Conservation (phyloP, 2,113 vertebrate genomes). For the Tamias sibiricus region DNA sequence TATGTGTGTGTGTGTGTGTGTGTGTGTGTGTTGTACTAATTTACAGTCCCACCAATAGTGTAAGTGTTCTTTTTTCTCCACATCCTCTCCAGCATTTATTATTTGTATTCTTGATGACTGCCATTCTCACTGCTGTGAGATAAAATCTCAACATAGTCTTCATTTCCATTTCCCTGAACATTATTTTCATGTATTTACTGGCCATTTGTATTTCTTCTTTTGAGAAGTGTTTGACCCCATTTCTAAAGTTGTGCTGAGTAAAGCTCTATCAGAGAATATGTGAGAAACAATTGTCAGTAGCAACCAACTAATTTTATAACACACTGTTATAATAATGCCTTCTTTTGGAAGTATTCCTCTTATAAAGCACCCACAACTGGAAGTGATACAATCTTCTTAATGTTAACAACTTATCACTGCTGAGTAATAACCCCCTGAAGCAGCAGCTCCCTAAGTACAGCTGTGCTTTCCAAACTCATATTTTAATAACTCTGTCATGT, state of each 20-base stretch:
- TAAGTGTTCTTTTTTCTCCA: too few species aligned
- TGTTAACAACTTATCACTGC: slow-evolving; percentile 66
- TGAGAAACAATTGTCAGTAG: neutral
- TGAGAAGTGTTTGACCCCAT: neutral
- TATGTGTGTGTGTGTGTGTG: too few species aligned
- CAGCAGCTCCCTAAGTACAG: slow-evolving; percentile 29
- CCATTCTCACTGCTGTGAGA: too few species aligned
- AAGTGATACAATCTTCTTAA: slow-evolving; percentile 65
- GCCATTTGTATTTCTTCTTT: too few species aligned
- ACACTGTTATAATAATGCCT: neutral
- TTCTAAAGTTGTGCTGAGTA: neutral
- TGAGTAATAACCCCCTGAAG: slow-evolving; percentile 52
- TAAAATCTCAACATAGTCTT: too few species aligned
- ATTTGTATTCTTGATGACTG: too few species aligned
- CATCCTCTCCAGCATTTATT: too few species aligned
- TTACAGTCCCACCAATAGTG: too few species aligned
- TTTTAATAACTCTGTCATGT: slow-evolving; percentile 26
- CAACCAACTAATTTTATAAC: neutral
- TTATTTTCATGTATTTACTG: too few species aligned
- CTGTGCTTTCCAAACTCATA: neutral
- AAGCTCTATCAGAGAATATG: neutral
- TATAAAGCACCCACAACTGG: neutral
- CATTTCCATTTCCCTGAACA: too few species aligned
- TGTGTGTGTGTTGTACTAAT: too few species aligned
- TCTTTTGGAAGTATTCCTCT: slow-evolving; percentile 9